A percentile compares a stretch with the other conserved stretches of the same genome.
Conservation (phyloP, 1,140 invertebrate genomes). For the Mizuhopecten yessoensis region DNA sequence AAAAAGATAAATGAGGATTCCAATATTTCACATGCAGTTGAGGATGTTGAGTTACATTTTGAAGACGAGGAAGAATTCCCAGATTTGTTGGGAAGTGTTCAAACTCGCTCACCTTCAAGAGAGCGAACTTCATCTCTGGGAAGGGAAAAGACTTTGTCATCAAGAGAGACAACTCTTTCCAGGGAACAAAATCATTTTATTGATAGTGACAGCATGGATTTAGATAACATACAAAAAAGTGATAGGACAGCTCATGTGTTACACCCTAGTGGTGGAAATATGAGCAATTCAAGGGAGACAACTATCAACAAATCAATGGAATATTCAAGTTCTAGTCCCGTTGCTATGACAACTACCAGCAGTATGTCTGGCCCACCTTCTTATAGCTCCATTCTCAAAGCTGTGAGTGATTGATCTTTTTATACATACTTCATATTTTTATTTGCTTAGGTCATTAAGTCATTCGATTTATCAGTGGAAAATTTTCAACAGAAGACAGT, state of each 20-base stretch:
- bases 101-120: background rate
- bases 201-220: background rate
- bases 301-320: background rate
- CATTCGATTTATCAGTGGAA: no score
- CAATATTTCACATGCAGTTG: slow-evolving; percentile 21
- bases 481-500: background rate
- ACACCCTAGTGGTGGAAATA: background rate
- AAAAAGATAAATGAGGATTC: slow-evolving; percentile 57
- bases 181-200: background rate
- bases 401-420: background rate
- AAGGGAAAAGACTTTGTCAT: background rate
- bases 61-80: slow-evolving; percentile 80
- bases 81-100: slow-evolving; percentile 58
- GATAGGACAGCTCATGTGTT: background rate
- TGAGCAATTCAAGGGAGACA: background rate
- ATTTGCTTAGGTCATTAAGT: no score
- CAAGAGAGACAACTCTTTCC: background rate
- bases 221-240: background rate
- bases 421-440: no score
- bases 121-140: background rate
- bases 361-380: background rate
- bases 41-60: slow-evolving; percentile 74
- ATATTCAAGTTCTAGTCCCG: background rate
- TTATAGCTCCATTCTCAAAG: background rate
- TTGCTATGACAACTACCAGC: background rate